Conservation (phyloP, 2,113 vertebrate species). For the Centropus unirufus region DNA sequence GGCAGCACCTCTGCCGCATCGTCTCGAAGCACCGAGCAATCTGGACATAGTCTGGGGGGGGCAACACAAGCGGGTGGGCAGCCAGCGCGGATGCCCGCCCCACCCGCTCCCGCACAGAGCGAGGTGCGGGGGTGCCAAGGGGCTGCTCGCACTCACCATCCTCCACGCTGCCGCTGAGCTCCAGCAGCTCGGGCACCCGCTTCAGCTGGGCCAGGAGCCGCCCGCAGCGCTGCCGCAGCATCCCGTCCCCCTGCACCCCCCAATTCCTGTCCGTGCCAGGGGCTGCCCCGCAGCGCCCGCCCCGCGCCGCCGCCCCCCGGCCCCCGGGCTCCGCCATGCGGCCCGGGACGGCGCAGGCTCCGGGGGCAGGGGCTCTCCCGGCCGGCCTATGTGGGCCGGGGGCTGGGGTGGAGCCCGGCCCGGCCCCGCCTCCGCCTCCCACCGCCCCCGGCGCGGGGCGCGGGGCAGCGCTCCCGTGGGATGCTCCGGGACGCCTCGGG, state of each 20-base stretch:
- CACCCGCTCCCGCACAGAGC: too few relatives aligned
- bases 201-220: slow-evolving; percentile 42
- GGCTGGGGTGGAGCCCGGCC: slow-evolving; percentile 32
- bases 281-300: too few relatives aligned
- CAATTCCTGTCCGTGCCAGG: too few relatives aligned
- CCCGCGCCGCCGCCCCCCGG: neutral
- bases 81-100: neutral
- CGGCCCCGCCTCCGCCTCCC: slow-evolving; percentile 18
- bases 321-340: neutral
- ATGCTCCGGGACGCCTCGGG: too few relatives aligned
- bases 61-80: neutral
- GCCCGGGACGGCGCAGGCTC: neutral
- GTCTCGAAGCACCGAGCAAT: slow-evolving; percentile 74
- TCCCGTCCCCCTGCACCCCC: neutral
- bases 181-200: slow-evolving; percentile 13
- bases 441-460: neutral
- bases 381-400: slow-evolving; percentile 33
- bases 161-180: slow-evolving; percentile 16
- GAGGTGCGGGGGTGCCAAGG: neutral
- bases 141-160: slow-evolving; percentile 27
- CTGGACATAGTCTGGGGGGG: slow-evolving; percentile 67
- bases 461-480: too few relatives aligned
- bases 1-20: slow-evolving; percentile 75
- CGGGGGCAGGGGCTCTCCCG: neutral
- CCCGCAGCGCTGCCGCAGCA: slow-evolving; percentile 34